These are phyloP conservation scores for Chironomus striatipennis DNA, from an alignment of 1,140 invertebrate genomes.

Conservation along the genomic window DNA sequence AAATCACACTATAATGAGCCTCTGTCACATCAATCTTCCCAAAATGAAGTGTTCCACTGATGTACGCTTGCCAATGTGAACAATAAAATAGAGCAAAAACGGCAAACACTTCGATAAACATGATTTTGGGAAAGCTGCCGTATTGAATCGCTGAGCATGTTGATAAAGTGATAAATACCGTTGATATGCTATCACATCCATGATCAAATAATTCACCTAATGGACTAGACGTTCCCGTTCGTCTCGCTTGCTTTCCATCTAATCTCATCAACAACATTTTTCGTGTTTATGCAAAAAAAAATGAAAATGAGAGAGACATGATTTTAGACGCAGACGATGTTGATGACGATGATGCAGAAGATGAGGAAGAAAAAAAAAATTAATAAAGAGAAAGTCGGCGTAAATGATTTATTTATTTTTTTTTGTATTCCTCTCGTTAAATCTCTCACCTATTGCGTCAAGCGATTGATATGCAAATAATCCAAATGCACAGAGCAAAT, in stretches of 20 bases:
- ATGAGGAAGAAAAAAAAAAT: not conserved
- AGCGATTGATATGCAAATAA: conserved; percentile 97
- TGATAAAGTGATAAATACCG: conserved; percentile 92
- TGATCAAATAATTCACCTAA: conserved; percentile 99
- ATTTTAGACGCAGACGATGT: not conserved
- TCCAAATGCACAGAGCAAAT: conserved; percentile 82
- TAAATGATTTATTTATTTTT: not conserved
- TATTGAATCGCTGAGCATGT: conserved; percentile 86
- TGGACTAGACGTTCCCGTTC: conserved; percentile 88
- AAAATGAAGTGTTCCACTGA: conserved; percentile 73
- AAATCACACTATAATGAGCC: conserved; percentile 90
- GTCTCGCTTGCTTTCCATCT: conserved; percentile 96
- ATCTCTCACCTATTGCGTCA: conserved; percentile 66
- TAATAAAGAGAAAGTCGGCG: not conserved
- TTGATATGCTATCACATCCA: conserved; percentile 97
- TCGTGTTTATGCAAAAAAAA: not conserved
- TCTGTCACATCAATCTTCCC: conserved; percentile 97
- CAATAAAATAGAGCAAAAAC: conserved; percentile 80
- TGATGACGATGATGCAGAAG: not conserved
- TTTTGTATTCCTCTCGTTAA: no score
- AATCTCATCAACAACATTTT: not conserved
- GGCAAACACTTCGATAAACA: conserved; percentile 69
- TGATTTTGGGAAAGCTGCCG: conserved; percentile 82
- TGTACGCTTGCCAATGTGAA: conserved; percentile 84
- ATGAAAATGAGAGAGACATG: no score